Evolutionary conservation across 2,797 vertebrate species (phyloP), one percentile per base, ranked within the genome.

Genomic region (Echeneis naucrates): DNA sequence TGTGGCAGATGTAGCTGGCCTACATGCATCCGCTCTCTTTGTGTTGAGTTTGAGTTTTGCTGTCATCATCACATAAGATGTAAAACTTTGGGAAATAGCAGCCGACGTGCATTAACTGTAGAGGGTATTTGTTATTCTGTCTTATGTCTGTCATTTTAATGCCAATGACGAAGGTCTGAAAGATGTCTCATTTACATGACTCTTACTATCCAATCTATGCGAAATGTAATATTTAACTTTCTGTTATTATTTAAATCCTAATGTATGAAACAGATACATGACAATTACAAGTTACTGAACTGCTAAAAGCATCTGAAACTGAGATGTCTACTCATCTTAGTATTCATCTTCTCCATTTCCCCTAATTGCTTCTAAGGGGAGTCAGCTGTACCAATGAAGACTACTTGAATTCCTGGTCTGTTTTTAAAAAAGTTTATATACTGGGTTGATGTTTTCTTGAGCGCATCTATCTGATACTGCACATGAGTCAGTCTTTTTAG

Each of bases 1-100:
- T 88, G 75, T 76, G 84, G 85, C 89, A 92, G 88, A 89, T 89
- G 88, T 79, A 87, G 80, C 85, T 88, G 90, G 90, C 89, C 90
- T 84, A 68, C 84, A 85, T 85, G 78, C 83, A 89, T 87, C 87
- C 85, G 76, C 75, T 87, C 77, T 86, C 91, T 92, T 92, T 92
- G 89, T 93, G 88, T 78, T 78, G 47, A 81, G 26, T 85, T 89
- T 42, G 77, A 68, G 65, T 85, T 81, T 81, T 75, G 72, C 69
- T 73, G 68, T 80, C 82, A 89, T 83, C 79, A 78, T 81, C 71
- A 84, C 63, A 73, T 71, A 42, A 66, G 48, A 67, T 74, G 19
- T 59, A 26, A 56, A 85, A 82, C 75, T 83, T 72, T 51, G 26
- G 19, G 30, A 44, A 59, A 77, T 37, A 8, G 24, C 23, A 11